Percentiles rank a stretch among this genome's conserved stretches.
phyloP scores from a whole-genome alignment of 2,888 invertebrate genomes.

The Andrena chrysosceles region DNA sequence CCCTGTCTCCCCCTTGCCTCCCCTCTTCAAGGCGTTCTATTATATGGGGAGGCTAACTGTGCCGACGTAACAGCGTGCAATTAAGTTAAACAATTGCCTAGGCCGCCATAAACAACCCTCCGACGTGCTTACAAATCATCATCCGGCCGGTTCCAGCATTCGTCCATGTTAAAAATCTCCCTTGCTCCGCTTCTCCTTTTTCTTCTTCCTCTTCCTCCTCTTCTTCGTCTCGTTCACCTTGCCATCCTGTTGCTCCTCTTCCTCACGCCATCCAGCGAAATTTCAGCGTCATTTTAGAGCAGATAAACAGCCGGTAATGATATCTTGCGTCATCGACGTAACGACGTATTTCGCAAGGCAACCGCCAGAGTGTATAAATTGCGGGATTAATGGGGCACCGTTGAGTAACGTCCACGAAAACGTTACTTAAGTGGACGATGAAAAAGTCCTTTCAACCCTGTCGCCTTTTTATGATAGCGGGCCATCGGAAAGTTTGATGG shows the following conservation, averaged over 20 bases:
- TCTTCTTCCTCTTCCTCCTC: neutral
- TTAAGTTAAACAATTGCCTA: conserved; percentile 83
- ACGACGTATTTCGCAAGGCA: conserved; percentile 58
- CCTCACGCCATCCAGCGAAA: conserved; percentile 39
- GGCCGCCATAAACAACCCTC: conserved; percentile 78
- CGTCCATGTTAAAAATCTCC: conserved; percentile 57
- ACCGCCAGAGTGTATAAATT: conserved; percentile 61
- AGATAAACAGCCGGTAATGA: conserved; percentile 67
- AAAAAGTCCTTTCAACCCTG: conserved; percentile 26
- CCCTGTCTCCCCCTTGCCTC: conserved; percentile 4
- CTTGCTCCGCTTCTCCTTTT: conserved; percentile 33
- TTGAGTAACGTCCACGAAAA: conserved; percentile 48
- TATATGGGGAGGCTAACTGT: conserved; percentile 78
- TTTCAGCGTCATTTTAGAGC: conserved; percentile 57
- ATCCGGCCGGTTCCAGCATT: conserved; percentile 49
- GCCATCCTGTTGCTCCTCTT: conserved; percentile 25
- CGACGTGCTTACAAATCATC: conserved; percentile 78
- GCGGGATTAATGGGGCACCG: conserved; percentile 63
- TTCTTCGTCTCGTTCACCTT: conserved; percentile 3
- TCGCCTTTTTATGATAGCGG: neutral
- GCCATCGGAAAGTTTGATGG: too few relatives aligned
- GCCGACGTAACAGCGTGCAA: conserved; percentile 81
- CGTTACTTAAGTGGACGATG: conserved; percentile 32
- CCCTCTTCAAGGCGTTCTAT: conserved; percentile 60
- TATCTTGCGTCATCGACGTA: conserved; percentile 67